Base-by-base conservation (phyloP, 2,888 invertebrate genomes). In the Xestia ashworthii region DNA sequence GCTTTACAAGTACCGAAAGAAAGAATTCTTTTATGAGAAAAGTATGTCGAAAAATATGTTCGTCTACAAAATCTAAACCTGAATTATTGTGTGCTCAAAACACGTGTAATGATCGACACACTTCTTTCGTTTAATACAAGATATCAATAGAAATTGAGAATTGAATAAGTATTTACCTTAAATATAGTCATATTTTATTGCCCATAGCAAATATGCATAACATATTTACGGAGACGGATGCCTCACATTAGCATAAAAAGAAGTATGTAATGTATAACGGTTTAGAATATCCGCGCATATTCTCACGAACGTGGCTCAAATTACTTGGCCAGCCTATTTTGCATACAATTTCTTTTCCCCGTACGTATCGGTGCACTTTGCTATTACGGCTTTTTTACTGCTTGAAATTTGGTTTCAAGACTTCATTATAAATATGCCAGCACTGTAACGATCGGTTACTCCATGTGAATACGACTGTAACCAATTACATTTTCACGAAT, bases 241-340 rank as follows among this genome's bases (percentile, higher is more conserved):
- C 86, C 83, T 89, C 85, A 76, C 81, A 90, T 92, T 91, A 89
- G 78, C 91, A 91, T 91, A 91, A 90, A 91, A 92, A 90, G 87
- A 90, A 89, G 87, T 88, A 90, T 88, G 89, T 89, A 87, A 87
- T 78, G 81, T 87, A 89, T 81, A 81, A 74, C 80, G 82, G 83
- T 79, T 87, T 86, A 87, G 83, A 90, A 89, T 90, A 89, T 90
- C 87, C 87, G 86, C 85, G 84, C 91, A 93, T 93, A 92, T 91
- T 93, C 87, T 90, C 93, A 93, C 91, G 92, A 92, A 91, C 89
- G 85, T 86, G 74, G 81, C 86, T 90, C 86, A 90, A 90, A 90
- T 92, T 92, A 90, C 89, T 89, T 84, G 87, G 84, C 83, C 73
- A 80, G 84, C 74, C 84, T 88, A 80, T 87, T 93, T 93, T 90